A percentile compares a stretch with the other conserved stretches of the same genome.
phyloP scores from a whole-genome alignment of 2,113 vertebrate species.

The Sterna hirundo region DNA sequence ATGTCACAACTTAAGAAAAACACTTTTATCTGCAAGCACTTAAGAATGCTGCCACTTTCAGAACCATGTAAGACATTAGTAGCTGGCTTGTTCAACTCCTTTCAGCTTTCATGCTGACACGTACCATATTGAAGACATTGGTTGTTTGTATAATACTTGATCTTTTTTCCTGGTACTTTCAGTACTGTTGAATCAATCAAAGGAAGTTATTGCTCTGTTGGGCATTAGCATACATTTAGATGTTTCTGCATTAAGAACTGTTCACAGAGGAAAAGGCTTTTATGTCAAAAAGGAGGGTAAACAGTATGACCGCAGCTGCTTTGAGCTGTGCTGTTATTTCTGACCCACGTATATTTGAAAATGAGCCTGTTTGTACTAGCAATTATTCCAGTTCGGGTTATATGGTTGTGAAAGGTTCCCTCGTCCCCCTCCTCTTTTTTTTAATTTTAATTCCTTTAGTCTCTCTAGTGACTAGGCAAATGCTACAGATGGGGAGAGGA shows the following conservation, averaged over 20 bases:
- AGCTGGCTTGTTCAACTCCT: conserved; percentile 46
- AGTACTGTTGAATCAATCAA: conserved; percentile 72
- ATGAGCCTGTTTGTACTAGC: conserved; percentile 58
- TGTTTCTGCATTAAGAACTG: conserved; percentile 64
- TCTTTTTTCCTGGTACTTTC: conserved; percentile 59
- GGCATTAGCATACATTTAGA: conserved; percentile 68
- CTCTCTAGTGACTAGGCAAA: background rate
- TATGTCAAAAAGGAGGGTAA: conserved; percentile 65
- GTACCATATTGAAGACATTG: conserved; percentile 17
- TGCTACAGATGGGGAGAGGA: background rate
- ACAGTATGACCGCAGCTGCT: conserved; percentile 48
- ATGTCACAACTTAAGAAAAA: conserved; percentile 51
- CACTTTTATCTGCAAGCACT: conserved; percentile 65
- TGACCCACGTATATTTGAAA: conserved; percentile 43
- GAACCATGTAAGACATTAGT: conserved; percentile 57
- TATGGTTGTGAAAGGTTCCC: background rate
- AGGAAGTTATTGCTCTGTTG: conserved; percentile 67
- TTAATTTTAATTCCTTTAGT: background rate
- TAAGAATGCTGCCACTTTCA: background rate
- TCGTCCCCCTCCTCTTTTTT: background rate
- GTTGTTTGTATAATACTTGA: conserved; percentile 61
- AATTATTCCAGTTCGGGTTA: conserved; percentile 23
- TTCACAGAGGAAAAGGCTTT: conserved; percentile 67
- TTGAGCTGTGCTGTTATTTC: conserved; percentile 62
- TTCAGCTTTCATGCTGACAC: conserved; percentile 59